Base-by-base conservation (phyloP, 1,140 invertebrate genomes). In the Triops longicaudatus region DNA sequence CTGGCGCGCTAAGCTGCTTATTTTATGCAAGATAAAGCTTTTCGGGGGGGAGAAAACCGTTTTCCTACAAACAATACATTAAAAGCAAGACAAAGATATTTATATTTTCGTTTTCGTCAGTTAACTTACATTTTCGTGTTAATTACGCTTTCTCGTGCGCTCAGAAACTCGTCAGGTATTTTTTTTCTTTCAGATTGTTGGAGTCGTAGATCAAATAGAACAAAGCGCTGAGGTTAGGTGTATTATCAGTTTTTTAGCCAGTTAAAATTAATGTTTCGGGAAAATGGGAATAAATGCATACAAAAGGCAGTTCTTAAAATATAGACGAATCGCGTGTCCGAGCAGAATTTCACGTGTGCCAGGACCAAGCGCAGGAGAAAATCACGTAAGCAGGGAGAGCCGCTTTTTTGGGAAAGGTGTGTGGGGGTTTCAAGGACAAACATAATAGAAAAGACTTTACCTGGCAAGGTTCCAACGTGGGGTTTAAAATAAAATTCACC, bases 291-390 rank as follows among this genome's bases (percentile, higher is more conserved):
- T 22, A 63, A 6, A 22, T 37, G 31, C 31, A 7, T 37, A 22
- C 50, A 63, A n/a, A 63, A 63, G 50, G 17, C 14, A 63, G 50
- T 17, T 63, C 50, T 63, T 63, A 63, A 63, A 63, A 63, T 63
- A 63, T 22, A n/a, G 50, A 63, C 50, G 50, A 63, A 63, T 63
- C 50, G 50, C 50, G 50, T 63, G 50, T 63, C 22, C 50, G 1
- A 14, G 50, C 31, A 37, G 31, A 17, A 22, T n/a, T 63, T 22
- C 50, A 63, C 50, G 17, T n/a, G 0, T 63, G 50, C 50, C 14
- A 63, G 22, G 50, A 22, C 14, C 50, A 63, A 22, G 4, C 50
- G 17, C 7, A 63, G 50, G 50, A 22, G 50, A 63, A 63, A 63
- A 63, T 63, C 50, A 63, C 50, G 50, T 63, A 63, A 37, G 50